These are phyloP conservation scores for Scaptodrosophila latifasciaeformis DNA, from an alignment of 2,888 invertebrate genomes.

Conservation along the genomic window DNA sequence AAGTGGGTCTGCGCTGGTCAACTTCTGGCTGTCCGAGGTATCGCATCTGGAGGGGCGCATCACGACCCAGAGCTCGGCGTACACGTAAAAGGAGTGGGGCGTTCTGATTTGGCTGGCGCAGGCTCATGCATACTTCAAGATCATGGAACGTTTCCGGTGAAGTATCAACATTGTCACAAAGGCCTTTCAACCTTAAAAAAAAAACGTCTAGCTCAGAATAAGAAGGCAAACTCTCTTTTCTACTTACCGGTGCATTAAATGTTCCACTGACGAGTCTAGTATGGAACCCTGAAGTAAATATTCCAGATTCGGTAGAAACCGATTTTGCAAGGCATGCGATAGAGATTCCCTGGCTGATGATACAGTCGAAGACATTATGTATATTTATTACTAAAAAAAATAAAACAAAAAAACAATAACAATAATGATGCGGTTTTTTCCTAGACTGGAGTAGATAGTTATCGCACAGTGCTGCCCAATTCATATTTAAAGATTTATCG, in stretches of 20 bases:
- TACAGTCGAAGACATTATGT: slow-evolving; percentile 25
- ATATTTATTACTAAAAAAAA: not conserved
- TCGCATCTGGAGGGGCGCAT: slow-evolving; percentile 84
- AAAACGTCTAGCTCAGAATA: no score
- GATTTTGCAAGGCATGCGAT: slow-evolving; percentile 86
- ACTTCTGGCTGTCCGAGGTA: slow-evolving; percentile 95
- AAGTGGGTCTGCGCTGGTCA: slow-evolving; percentile 90
- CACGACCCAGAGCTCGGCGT: slow-evolving; percentile 86
- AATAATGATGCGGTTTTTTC: no score
- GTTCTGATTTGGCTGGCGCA: slow-evolving; percentile 81
- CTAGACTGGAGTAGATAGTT: no score
- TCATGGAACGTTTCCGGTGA: slow-evolving; percentile 95
- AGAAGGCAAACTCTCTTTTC: not conserved
- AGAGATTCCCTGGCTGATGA: slow-evolving; percentile 77
- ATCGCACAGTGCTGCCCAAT: no score
- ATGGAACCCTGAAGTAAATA: slow-evolving; percentile 96
- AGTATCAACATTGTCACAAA: slow-evolving; percentile 94
- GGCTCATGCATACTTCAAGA: slow-evolving; percentile 92
- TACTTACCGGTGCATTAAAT: slow-evolving; percentile 84
- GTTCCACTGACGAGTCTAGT: slow-evolving; percentile 92
- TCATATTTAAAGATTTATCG: no score
- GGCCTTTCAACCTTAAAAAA: slow-evolving; percentile 81
- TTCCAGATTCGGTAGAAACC: slow-evolving; percentile 94
- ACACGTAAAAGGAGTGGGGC: slow-evolving; percentile 86
- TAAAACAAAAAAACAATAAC: no score